Evolutionary conservation across 2,113 vertebrate genomes (phyloP).

Genomic region (Notothenia rossii): DNA sequence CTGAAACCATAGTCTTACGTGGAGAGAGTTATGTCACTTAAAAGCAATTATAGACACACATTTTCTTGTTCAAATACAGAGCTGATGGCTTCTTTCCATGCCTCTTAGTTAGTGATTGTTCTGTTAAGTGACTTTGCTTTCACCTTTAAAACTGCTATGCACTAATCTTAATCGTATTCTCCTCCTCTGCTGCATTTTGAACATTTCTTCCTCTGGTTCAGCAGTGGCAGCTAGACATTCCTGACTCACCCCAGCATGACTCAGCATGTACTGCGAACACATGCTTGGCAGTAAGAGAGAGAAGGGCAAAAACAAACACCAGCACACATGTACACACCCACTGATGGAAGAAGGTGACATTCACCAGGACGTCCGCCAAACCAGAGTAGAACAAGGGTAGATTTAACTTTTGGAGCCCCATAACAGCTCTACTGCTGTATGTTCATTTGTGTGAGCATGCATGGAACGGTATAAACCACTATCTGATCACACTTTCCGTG

Average conservation of each 20-base stretch:
- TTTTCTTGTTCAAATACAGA: neutral
- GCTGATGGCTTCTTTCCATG: neutral
- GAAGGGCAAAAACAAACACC: slow-evolving; percentile 17
- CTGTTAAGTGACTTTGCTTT: slow-evolving; percentile 22
- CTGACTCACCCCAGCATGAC: slow-evolving; percentile 44
- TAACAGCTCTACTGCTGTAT: neutral
- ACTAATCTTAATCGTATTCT: neutral
- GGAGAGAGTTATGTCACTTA: neutral
- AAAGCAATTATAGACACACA: neutral
- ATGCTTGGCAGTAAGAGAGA: slow-evolving; percentile 16
- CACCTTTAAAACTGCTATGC: slow-evolving; percentile 26
- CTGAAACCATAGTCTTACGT: neutral
- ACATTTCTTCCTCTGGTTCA: slow-evolving; percentile 14
- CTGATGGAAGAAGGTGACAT: slow-evolving; percentile 48
- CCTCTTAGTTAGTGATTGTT: neutral
- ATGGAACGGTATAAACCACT: neutral
- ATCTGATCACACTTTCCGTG: neutral
- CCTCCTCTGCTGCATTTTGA: slow-evolving; percentile 20
- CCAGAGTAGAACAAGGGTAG: neutral
- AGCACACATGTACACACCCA: neutral
- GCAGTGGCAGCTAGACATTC: slow-evolving; percentile 26
- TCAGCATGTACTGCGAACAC: slow-evolving; percentile 45
- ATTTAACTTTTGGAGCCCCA: slow-evolving; percentile 27
- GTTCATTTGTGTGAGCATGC: neutral
- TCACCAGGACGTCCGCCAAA: slow-evolving; percentile 20